Evolutionary conservation across 2,113 vertebrate genomes (phyloP).

Genomic region (Hippolais icterina): DNA sequence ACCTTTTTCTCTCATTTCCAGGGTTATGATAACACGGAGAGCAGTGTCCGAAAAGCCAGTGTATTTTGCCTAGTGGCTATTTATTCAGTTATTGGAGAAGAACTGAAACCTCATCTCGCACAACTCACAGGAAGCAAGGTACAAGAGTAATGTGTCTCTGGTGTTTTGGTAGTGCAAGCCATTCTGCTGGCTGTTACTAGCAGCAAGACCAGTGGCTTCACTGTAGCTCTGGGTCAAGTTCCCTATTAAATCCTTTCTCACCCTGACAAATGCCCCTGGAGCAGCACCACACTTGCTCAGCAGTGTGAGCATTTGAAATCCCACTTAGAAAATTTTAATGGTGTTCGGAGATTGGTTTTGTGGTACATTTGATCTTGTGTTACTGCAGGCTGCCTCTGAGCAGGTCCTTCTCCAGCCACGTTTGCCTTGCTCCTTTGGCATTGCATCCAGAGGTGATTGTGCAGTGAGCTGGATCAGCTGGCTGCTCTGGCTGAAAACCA

Average conservation of each 20-base stretch:
- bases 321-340: background rate
- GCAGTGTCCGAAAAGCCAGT: constrained; percentile 95
- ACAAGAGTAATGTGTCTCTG: background rate
- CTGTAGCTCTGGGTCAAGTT: background rate
- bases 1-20: constrained; percentile 50
- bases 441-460: background rate
- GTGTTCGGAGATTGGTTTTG: background rate
- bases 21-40: constrained; percentile 98
- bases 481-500: background rate
- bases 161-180: background rate
- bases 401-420: rapidly evolving
- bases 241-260: background rate
- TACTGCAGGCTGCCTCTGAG: background rate
- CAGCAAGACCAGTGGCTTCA: background rate
- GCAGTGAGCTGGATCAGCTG: background rate
- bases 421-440: background rate
- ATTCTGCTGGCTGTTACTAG: background rate
- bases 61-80: constrained; percentile 97
- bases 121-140: constrained; percentile 98
- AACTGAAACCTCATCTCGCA: constrained; percentile 93
- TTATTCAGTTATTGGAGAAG: constrained; percentile 96
- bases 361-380: background rate
- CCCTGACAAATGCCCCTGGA: background rate
- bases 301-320: background rate
- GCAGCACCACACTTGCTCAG: background rate